A percentile compares a stretch with the other conserved stretches of the same genome.
phyloP scores from a whole-genome alignment of 2,888 invertebrate genomes.

The Zele albiditarsus region DNA sequence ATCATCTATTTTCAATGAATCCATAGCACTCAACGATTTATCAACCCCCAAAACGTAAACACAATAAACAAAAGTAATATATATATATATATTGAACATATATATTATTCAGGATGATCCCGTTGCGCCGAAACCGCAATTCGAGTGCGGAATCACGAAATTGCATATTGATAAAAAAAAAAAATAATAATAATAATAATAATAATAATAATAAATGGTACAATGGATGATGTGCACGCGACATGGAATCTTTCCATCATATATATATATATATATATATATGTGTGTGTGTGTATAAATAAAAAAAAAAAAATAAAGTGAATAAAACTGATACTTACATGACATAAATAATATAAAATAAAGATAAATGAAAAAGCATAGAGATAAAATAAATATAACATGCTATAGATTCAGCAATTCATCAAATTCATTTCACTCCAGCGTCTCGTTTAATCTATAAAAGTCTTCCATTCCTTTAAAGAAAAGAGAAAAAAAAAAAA shows the following conservation, averaged over 20 bases:
- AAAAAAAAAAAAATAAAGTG: neutral
- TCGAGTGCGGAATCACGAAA: neutral
- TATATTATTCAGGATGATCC: neutral
- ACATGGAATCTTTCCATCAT: neutral
- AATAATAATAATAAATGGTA: neutral
- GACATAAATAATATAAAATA: neutral
- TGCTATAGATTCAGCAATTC: neutral
- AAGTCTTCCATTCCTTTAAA: conserved; percentile 64
- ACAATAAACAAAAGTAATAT: neutral
- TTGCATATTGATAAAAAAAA: neutral
- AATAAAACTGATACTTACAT: neutral
- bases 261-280: neutral
- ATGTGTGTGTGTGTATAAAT: neutral
- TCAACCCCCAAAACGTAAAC: neutral
- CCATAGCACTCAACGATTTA: neutral
- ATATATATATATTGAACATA: neutral
- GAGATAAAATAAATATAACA: neutral
- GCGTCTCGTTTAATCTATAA: conserved; percentile 57
- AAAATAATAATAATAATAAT: neutral
- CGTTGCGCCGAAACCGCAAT: neutral
- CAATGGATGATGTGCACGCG: neutral
- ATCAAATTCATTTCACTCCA: conserved; percentile 53
- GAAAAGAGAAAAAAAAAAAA: conserved; percentile 12
- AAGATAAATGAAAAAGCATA: neutral
- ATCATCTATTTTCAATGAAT: neutral